Conservation (phyloP, 2,888 invertebrate species). For the Oxystoma pomonae region DNA sequence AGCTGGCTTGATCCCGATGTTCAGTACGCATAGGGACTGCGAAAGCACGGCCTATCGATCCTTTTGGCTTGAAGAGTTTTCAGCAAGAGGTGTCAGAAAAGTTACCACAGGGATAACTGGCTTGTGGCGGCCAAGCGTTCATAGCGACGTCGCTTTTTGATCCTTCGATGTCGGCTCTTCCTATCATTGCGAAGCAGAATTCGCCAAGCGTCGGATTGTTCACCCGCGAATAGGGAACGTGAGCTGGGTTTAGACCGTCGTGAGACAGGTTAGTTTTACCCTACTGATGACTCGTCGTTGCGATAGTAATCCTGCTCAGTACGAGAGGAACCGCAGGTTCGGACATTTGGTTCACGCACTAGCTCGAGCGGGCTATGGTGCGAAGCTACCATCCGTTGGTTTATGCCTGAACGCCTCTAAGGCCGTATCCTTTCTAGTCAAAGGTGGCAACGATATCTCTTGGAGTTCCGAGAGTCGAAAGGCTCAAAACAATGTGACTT, state of each 20-base stretch:
- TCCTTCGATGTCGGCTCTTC: constrained; percentile 72
- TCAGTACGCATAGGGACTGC: constrained; percentile 49
- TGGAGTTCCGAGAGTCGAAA: constrained; percentile 40
- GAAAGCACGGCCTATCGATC: constrained; percentile 34
- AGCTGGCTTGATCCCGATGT: constrained; percentile 64
- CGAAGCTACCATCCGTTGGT: constrained; percentile 63
- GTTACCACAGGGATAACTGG: constrained; percentile 69
- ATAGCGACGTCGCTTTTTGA: constrained; percentile 67
- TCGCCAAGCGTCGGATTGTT: constrained; percentile 70
- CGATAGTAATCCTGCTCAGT: too few species aligned
- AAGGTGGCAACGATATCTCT: constrained; percentile 46
- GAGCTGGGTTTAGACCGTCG: constrained; percentile 49
- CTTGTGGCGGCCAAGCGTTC: constrained; percentile 62
- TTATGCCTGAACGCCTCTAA: constrained; percentile 49
- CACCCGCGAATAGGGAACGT: constrained; percentile 40
- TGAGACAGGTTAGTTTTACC: constrained; percentile 19
- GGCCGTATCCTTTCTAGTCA: constrained; percentile 60
- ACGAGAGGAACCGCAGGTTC: constrained; percentile 49
- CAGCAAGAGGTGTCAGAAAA: constrained; percentile 66
- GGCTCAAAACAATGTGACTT: constrained; percentile 45
- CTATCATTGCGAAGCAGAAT: constrained; percentile 71
- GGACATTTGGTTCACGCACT: constrained; percentile 56
- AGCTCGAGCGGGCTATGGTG: constrained; percentile 60
- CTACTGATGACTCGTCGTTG: too few species aligned
- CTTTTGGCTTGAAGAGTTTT: constrained; percentile 31